These are phyloP conservation scores for Lasioglossum marginatum DNA, from an alignment of 2,888 invertebrate species.

Conservation along the genomic window DNA sequence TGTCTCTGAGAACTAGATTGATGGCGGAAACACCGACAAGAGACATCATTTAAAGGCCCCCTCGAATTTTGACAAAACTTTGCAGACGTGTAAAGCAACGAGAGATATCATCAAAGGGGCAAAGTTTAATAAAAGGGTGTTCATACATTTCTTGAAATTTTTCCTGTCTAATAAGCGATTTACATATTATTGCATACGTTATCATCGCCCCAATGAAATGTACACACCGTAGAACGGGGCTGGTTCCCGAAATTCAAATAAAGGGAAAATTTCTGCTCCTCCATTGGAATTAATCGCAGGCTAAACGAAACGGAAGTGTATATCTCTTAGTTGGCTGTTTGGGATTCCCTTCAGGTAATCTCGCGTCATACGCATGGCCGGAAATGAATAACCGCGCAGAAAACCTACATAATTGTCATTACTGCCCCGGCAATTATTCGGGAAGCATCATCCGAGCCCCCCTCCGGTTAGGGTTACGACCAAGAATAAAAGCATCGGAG, in stretches of 20 bases:
- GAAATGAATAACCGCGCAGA: constrained; percentile 50
- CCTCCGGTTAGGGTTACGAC: constrained; percentile 38
- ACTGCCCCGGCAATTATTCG: constrained; percentile 63
- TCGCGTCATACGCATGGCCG: constrained; percentile 48
- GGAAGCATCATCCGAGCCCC: constrained; percentile 45
- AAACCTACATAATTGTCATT: constrained; percentile 62
- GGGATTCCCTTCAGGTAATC: constrained; percentile 36
- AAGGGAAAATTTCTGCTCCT: background rate
- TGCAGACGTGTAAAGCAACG: constrained; percentile 6
- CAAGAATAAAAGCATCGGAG: constrained; percentile 49
- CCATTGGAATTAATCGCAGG: constrained; percentile 5
- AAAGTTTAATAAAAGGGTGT: background rate
- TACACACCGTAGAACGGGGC: background rate
- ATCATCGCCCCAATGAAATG: background rate
- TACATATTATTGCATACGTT: background rate
- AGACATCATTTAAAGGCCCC: background rate
- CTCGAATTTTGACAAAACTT: background rate
- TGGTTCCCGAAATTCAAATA: background rate
- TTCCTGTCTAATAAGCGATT: background rate
- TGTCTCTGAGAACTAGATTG: background rate
- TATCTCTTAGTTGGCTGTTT: constrained; percentile 33
- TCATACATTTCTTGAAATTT: background rate
- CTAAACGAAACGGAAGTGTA: background rate
- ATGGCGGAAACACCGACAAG: background rate
- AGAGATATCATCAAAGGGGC: background rate